phyloP scores from a whole-genome alignment of 2,113 vertebrate species.

The Elephantulus edwardii region DNA sequence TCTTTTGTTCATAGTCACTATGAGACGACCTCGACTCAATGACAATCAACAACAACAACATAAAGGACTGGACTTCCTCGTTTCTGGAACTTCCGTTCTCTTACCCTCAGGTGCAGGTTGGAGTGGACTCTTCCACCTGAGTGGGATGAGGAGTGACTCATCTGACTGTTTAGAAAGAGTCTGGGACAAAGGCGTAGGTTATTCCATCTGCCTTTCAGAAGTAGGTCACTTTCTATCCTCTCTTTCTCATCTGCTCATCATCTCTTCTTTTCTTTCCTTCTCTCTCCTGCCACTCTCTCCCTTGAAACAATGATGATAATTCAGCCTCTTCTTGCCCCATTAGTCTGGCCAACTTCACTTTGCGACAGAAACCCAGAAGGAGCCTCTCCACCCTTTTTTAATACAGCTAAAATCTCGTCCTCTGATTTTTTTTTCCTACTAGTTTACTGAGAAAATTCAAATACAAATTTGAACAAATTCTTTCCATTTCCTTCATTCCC shows the following conservation, averaged over 20 bases:
- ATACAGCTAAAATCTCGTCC: neutral
- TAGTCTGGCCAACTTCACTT: neutral
- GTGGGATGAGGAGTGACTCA: conserved; percentile 21
- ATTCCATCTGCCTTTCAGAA: neutral
- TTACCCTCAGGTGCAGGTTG: neutral
- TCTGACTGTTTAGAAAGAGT: neutral
- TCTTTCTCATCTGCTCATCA: too few species aligned
- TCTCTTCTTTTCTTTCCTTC: too few species aligned
- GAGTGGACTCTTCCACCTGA: neutral
- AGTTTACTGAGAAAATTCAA: too few species aligned
- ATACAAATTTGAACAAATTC: too few species aligned
- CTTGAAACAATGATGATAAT: neutral
- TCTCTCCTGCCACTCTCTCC: neutral
- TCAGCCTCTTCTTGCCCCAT: neutral
- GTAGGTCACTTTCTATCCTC: neutral
- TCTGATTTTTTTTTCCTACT: too few species aligned
- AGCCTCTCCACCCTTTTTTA: neutral
- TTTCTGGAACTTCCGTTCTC: neutral
- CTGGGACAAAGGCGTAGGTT: neutral
- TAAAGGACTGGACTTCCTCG: neutral
- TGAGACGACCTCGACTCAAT: too few species aligned
- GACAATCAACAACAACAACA: too few species aligned
- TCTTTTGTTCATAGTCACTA: too few species aligned
- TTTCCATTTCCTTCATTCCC: too few species aligned
- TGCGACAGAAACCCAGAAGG: neutral